These are phyloP conservation scores for Tringa solitaria DNA, from an alignment of 2,113 vertebrate genomes.

Conservation along the genomic window DNA sequence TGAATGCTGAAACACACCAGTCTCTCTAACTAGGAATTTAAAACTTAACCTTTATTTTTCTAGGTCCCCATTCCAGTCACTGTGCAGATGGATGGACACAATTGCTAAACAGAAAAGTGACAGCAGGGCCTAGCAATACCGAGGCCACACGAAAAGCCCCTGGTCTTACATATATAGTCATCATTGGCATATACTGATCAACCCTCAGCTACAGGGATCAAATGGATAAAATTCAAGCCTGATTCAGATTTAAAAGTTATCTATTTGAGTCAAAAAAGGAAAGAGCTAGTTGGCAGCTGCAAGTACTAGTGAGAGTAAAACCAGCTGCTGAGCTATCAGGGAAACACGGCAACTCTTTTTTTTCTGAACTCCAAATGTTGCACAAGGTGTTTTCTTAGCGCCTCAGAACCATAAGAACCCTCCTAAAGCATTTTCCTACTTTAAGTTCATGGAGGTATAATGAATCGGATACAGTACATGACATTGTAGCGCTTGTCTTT, in stretches of 20 bases:
- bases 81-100: slow-evolving; percentile 72
- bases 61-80: slow-evolving; percentile 72
- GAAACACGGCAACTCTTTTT: neutral
- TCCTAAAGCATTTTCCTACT: neutral
- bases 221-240: slow-evolving; percentile 79
- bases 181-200: slow-evolving; percentile 78
- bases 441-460: neutral
- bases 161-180: slow-evolving; percentile 75
- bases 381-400: neutral
- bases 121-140: slow-evolving; percentile 73
- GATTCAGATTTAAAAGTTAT: slow-evolving; percentile 72
- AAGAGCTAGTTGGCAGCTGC: slow-evolving; percentile 15
- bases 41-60: slow-evolving; percentile 32
- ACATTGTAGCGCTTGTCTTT: neutral
- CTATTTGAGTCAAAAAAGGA: slow-evolving; percentile 77
- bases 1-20: neutral
- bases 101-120: slow-evolving; percentile 81
- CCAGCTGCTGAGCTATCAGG: neutral
- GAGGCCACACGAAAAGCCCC: slow-evolving; percentile 77
- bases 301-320: neutral
- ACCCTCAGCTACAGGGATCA: slow-evolving; percentile 77
- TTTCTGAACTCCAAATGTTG: neutral
- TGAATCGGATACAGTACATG: neutral
- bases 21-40: slow-evolving; percentile 1
- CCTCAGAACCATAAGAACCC: neutral